These are phyloP conservation scores for Drosophila dunni DNA, from an alignment of 1,140 invertebrate genomes.

Conservation along the genomic window DNA sequence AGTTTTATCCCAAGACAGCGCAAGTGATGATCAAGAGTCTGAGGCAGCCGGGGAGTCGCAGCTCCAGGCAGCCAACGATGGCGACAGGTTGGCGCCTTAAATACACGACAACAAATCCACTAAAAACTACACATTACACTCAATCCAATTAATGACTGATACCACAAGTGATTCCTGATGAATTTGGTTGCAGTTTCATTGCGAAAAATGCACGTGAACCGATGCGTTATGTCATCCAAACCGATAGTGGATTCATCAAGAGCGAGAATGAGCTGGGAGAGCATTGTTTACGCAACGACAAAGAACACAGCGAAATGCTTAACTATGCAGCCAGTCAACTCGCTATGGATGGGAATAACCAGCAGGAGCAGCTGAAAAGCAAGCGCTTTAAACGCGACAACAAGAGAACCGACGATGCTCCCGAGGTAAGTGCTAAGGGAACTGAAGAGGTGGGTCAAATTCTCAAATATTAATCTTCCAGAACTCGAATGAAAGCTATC, in stretches of 20 bases:
- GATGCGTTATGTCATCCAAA: conserved; percentile 48
- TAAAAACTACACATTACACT: conserved; percentile 3
- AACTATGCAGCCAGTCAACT: conserved; percentile 40
- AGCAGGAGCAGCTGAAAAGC: conserved; percentile 2
- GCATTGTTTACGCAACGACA: conserved; percentile 36
- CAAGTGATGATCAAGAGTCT: conserved; percentile 20
- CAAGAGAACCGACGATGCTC: conserved; percentile 47
- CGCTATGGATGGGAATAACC: not conserved
- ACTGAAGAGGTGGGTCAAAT: not conserved
- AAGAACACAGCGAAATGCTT: conserved; percentile 43
- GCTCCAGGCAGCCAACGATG: conserved; percentile 28
- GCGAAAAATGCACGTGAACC: conserved; percentile 58
- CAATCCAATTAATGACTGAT: not conserved
- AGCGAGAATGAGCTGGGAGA: conserved; percentile 42
- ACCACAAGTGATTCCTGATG: not conserved
- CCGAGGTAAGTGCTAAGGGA: conserved; percentile 49
- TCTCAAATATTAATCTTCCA: conserved; percentile 3
- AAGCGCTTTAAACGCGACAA: conserved; percentile 58
- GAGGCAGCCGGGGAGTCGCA: conserved; percentile 11
- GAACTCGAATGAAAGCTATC: conserved; percentile 62
- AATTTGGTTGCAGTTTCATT: conserved; percentile 56
- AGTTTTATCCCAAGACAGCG: not conserved
- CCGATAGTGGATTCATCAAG: conserved; percentile 37
- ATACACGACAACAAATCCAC: conserved; percentile 9
- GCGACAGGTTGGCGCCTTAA: conserved; percentile 60